Evolutionary conservation across 2,888 invertebrate species (phyloP), one percentile per base, ranked within the genome.

Genomic region (Cryptus armator): DNA sequence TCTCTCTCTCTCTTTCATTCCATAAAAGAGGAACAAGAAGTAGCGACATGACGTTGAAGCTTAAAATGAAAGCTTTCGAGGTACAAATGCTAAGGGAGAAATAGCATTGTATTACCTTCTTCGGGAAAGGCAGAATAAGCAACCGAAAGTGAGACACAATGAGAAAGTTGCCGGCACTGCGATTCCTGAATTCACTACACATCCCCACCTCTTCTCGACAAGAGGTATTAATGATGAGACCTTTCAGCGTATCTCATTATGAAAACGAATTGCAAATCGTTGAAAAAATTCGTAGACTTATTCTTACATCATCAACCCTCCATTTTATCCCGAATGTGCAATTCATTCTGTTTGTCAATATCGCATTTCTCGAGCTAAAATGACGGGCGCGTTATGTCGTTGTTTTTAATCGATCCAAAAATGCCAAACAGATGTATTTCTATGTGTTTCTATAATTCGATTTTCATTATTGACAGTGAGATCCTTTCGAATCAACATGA

Each of bases 1-100:
- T 68, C 77, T 74, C 32, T 59, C 46, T 37, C 62, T 44, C 56
- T 78, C 64, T 71, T 62, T 62, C 12, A 32, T 12, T 62, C 32
- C 6, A 14, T 62, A 29, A 62, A 62, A 68, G 74, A 78, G 70
- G 46, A 81, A 78, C 74, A 16, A 53, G 74, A 48, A 81, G 51
- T 68, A 68, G 62, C 53, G 46, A 37, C 66, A 78, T 75, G 77
- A 84, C 74, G 78, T 75, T 81, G 64, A 74, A 81, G 81, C 78
- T 78, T 70, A 46, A 78, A 81, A 84, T 70, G 78, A 81, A 75
- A 84, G 84, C 84, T 84, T 78, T 81, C 74, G 56, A 46, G 81
- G 68, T 46, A 75, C 77, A 66, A 78, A 77, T 81, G 19, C 76
- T 44, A 72, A 24, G 72, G 37, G 62, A 51, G 81, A 74, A 81